A percentile compares a stretch with the other conserved stretches of the same genome.
These are phyloP conservation scores for Oxyruncus cristatus DNA, from an alignment of 2,113 vertebrate genomes.

Conservation along the genomic window DNA sequence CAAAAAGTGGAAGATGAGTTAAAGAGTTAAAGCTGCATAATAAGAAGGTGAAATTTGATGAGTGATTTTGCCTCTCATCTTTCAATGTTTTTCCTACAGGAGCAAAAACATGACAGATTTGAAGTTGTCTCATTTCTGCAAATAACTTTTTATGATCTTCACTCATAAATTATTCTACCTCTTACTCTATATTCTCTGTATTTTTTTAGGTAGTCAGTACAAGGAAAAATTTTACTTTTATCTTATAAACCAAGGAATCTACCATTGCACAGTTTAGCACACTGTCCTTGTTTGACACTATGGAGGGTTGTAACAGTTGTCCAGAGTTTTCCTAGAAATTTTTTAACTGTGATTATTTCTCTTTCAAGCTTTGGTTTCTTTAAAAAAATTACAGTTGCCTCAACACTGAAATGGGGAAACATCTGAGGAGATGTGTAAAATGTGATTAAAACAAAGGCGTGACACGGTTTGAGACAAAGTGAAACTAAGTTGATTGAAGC, in stretches of 20 bases:
- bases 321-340: not conserved
- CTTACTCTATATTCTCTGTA: not conserved
- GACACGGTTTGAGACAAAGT: not conserved
- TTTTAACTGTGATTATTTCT: not conserved
- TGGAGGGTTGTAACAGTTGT: not conserved
- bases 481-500: not conserved
- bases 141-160: not conserved
- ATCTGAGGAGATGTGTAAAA: not conserved
- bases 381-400: not conserved
- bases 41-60: not conserved
- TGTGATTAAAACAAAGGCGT: not conserved
- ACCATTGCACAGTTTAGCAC: not conserved
- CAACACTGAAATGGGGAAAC: not conserved
- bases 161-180: not conserved
- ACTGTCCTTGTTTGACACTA: not conserved
- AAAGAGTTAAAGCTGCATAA: not conserved
- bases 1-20: not conserved
- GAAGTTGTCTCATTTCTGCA: not conserved
- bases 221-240: not conserved
- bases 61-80: not conserved
- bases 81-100: not conserved
- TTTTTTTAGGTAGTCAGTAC: not conserved
- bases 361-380: not conserved
- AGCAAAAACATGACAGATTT: not conserved
- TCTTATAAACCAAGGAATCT: not conserved